Base-by-base conservation (phyloP, 2,888 invertebrate species). In the Bombylius discolor region DNA sequence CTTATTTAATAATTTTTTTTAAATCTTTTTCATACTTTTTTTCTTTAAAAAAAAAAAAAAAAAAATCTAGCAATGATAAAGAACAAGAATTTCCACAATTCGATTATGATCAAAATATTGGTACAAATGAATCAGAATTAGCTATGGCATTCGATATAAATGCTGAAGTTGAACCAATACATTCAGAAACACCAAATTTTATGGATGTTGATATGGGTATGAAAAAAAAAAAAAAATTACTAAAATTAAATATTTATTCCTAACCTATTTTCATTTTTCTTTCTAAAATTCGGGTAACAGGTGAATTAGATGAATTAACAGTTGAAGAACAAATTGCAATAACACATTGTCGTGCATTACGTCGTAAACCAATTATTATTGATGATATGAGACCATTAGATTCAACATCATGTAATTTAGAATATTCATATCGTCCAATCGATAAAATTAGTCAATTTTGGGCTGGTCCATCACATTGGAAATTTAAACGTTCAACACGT, bases 391-490 rank as follows among this genome's bases (percentile, higher is more conserved):
- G 81, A 14, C 83, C 83, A 3, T 69, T 69, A 34, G 76, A 72
- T 58, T 70, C 77, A 49, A 65, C 63, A 14, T 77, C 76, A 64
- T 70, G 78, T 44, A 75, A 67, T 56, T 77, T 82, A 48, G 87
- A 89, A 71, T 89, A 87, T 73, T 85, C 85, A 1, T 87, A 86
- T 81, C 70, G 79, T 77, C 68, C 79, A 69, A 66, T 69, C 71
- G 76, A 69, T 62, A 71, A 67, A 67, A 74, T 74, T 12, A 70
- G 69, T 46, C 72, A 73, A 56, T 74, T 83, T 62, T 91, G 90
- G 90, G 88, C 87, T 32, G 91, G 91, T 0, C 90, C 91, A 39
- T 77, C 82, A 49, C 87, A 91, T 72, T 91, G 91, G 91, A 84
- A 85, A 64, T 79, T 86, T 48, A 81, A 79, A 66, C 78, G 78